Base-by-base conservation (phyloP, 2,113 vertebrate genomes). In the Cettia cetti region DNA sequence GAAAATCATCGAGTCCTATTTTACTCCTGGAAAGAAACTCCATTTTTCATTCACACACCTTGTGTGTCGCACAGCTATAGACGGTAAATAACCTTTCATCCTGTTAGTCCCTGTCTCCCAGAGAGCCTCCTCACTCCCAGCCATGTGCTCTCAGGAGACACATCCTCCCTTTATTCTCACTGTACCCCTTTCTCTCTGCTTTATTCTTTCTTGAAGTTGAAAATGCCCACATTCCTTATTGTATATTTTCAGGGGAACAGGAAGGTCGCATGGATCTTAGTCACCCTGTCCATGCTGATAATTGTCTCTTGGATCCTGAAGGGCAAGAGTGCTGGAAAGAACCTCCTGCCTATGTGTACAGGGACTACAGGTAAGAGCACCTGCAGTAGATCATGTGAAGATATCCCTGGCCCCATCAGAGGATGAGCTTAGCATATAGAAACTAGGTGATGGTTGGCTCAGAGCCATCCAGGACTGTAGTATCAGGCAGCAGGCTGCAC, bases 221-320 rank as follows among this genome's bases (percentile, higher is more conserved):
- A 92, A 63, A 71, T 45, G 35, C 21, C 70, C 6, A 0, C 37
- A 11, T 44, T 90, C 7, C 11, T 69, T 47, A 69, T 22, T 42
- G 11, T 53, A 27, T 75, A 13, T 47, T 94, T 90, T 75, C 61
- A 99, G 99, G 98, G 23, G 96, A 99, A 61, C 99, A 99, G 93
- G 98, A 99, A 53, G 98, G 98, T 69, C 98, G 99, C 30, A 94
- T 98, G 96, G 99, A 99, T 90, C 98, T 99, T 49, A 99, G 99
- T 96, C 99, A 99, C 59, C 99, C 99, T 1, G 99, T 99, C 39
- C 99, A 99, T 0, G 99, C 99, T 53, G 99, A 99, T 97, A 99
- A 99, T 96, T 99, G 99, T 86, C 97, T 99, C 57, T 98, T 99
- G 93, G 99, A 99, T 95, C 98, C 99, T 0, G 99, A 99, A 53